These are phyloP conservation scores for Trichonephila inaurata DNA, from an alignment of 1,140 invertebrate genomes.

Conservation along the genomic window DNA sequence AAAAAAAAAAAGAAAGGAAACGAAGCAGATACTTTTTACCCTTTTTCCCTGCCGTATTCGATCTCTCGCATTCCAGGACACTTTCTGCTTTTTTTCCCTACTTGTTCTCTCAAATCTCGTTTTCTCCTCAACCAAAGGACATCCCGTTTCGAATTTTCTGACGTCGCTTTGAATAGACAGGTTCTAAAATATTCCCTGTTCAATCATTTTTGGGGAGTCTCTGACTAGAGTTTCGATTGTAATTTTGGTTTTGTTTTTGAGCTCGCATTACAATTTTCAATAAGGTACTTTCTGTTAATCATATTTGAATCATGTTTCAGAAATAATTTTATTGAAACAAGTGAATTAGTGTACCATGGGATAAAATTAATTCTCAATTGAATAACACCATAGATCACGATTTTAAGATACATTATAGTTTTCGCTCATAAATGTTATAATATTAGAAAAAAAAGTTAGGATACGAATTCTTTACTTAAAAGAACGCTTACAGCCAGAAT, in stretches of 20 bases:
- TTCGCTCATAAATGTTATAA: too few relatives aligned
- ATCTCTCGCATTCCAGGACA: background rate
- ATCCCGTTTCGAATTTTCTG: slow-evolving; percentile 27
- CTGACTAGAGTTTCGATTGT: background rate
- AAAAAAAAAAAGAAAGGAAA: background rate
- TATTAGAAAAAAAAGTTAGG: too few relatives aligned
- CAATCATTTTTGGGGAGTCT: background rate
- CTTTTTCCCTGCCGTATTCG: background rate
- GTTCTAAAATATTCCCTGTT: slow-evolving; percentile 4
- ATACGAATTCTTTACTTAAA: too few relatives aligned
- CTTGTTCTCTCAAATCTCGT: slow-evolving; percentile 2
- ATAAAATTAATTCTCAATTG: too few relatives aligned
- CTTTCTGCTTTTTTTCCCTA: background rate
- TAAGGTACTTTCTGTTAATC: too few relatives aligned
- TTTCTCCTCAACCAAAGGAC: slow-evolving; percentile 25
- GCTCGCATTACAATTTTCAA: too few relatives aligned
- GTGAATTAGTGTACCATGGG: too few relatives aligned
- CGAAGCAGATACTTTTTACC: background rate
- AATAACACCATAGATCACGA: too few relatives aligned
- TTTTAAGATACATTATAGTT: too few relatives aligned
- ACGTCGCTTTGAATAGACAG: background rate
- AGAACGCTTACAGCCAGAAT: too few relatives aligned
- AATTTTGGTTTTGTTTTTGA: background rate
- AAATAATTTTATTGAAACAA: too few relatives aligned
- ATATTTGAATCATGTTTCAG: too few relatives aligned